These are phyloP conservation scores for Troilus luridus DNA, from an alignment of 2,888 invertebrate genomes.

Conservation along the genomic window DNA sequence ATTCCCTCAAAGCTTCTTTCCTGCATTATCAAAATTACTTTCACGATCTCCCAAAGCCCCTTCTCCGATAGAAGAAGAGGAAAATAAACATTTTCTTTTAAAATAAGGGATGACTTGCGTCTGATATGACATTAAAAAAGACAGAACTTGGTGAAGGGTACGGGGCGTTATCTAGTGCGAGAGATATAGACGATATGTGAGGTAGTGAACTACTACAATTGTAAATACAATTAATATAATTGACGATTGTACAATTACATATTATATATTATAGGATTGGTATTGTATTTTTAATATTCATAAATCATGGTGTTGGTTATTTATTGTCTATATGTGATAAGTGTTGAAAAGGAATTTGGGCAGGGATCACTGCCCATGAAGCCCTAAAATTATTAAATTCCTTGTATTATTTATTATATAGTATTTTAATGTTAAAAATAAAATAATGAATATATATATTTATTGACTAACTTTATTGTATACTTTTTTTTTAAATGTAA, in stretches of 20 bases:
- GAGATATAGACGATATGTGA: background rate
- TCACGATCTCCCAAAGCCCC: background rate
- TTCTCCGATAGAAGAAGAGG: background rate
- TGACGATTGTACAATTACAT: background rate
- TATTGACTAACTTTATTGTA: background rate
- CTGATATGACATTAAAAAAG: background rate
- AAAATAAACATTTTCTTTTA: background rate
- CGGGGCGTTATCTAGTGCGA: background rate
- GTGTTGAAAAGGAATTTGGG: background rate
- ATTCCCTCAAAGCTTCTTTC: background rate
- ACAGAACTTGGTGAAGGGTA: background rate
- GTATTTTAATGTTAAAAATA: slow-evolving; percentile 1
- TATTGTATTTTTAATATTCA: background rate
- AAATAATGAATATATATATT: background rate
- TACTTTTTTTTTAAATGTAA: background rate
- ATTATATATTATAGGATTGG: background rate
- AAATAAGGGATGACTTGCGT: background rate
- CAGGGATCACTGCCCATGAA: background rate
- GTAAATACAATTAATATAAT: background rate
- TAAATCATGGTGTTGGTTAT: background rate
- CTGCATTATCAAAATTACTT: background rate
- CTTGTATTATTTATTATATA: slow-evolving; percentile 28
- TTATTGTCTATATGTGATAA: background rate
- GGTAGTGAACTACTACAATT: background rate
- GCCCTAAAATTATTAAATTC: background rate